These are phyloP conservation scores for Panthera leo DNA, from an alignment of 2,113 vertebrate genomes.

Conservation along the genomic window DNA sequence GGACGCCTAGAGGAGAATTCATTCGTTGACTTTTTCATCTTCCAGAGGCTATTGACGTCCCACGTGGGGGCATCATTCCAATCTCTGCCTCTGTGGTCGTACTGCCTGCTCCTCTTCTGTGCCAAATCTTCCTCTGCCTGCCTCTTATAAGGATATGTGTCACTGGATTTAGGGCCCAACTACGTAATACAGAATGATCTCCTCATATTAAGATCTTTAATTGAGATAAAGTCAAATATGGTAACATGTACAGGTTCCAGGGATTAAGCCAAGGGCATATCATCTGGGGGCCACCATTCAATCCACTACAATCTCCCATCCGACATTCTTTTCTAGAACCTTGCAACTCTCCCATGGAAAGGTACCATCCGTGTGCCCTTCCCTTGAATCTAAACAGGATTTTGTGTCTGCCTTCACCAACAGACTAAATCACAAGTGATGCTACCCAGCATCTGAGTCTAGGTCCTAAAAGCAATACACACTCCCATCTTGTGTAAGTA, in stretches of 20 bases:
- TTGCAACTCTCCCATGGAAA: accelerated
- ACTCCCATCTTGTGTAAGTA: background rate
- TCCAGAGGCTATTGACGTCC: background rate
- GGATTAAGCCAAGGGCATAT: background rate
- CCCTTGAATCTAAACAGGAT: background rate
- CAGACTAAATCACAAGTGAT: background rate
- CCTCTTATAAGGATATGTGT: background rate
- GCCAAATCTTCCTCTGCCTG: background rate
- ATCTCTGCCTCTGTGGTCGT: background rate
- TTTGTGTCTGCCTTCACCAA: background rate
- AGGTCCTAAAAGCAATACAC: background rate
- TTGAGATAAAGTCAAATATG: background rate
- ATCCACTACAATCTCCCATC: background rate
- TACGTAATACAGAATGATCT: background rate
- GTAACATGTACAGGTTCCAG: background rate
- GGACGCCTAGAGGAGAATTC: background rate
- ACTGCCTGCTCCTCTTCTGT: background rate
- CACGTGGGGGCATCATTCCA: accelerated
- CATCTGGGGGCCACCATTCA: background rate
- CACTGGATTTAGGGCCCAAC: background rate
- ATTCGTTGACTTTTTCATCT: background rate
- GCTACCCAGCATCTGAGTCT: background rate
- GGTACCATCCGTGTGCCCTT: background rate
- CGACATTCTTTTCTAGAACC: background rate
- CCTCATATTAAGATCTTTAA: background rate